These are phyloP conservation scores for roundworm (Caenorhabditis elegans) DNA, from an alignment of 1,140 invertebrate species.

Conservation along the genomic window DNA sequence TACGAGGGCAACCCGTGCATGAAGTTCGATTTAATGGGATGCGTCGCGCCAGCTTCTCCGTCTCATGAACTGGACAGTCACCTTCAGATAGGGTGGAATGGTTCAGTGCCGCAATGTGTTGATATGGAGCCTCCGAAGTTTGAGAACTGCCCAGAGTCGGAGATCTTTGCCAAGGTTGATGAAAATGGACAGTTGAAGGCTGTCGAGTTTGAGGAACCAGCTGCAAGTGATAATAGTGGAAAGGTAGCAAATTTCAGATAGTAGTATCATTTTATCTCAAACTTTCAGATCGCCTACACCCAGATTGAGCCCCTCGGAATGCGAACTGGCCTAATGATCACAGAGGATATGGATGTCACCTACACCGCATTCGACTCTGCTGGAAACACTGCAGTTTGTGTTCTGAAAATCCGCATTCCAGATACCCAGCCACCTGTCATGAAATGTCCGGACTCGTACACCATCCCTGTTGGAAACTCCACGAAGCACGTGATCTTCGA, in stretches of 20 bases:
- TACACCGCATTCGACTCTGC: conserved; percentile 94
- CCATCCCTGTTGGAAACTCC: conserved; percentile 82
- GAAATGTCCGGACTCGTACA: conserved; percentile 91
- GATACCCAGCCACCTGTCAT: conserved; percentile 89
- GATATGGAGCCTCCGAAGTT: conserved; percentile 94
- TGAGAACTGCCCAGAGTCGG: conserved; percentile 89
- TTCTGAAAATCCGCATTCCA: conserved; percentile 72
- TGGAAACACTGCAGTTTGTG: conserved; percentile 92
- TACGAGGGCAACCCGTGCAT: conserved; percentile 94
- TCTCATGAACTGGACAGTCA: conserved; percentile 64
- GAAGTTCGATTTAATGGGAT: conserved; percentile 93
- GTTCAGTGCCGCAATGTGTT: conserved; percentile 89
- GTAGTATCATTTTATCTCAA: neutral
- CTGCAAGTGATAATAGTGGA: conserved; percentile 88
- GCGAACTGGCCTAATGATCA: conserved; percentile 80
- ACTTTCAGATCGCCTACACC: conserved; percentile 75
- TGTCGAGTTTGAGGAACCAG: conserved; percentile 87
- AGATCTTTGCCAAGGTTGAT: conserved; percentile 84
- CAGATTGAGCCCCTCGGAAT: conserved; percentile 88
- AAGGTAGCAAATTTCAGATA: too few species aligned
- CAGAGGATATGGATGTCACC: conserved; percentile 81
- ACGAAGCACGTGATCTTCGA: conserved; percentile 89
- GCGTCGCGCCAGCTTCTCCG: conserved; percentile 72
- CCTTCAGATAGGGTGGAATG: conserved; percentile 80
- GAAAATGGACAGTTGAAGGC: conserved; percentile 81